Conservation (phyloP, 2,888 invertebrate species). For the Rapana venosa region DNA sequence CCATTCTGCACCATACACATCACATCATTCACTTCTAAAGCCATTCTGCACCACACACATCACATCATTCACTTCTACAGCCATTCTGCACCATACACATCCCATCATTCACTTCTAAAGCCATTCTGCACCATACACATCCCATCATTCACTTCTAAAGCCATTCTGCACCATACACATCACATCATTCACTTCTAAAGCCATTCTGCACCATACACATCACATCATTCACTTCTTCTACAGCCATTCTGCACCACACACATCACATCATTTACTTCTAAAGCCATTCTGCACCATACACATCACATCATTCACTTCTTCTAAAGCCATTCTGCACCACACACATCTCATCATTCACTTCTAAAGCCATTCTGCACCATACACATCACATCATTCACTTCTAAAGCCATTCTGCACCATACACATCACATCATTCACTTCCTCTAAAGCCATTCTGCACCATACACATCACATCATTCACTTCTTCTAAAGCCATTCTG, state of each 20-base stretch:
- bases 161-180: no score
- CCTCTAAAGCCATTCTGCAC: conserved; percentile 83
- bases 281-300: conserved; percentile 81
- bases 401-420: conserved; percentile 86
- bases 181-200: no score
- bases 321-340: no score
- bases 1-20: conserved; percentile 82
- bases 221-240: conserved; percentile 82
- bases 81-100: conserved; percentile 81
- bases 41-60: conserved; percentile 81
- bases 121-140: conserved; percentile 81
- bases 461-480: conserved; percentile 79
- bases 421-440: no score
- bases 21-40: conserved; percentile 72
- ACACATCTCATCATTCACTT: conserved; percentile 79
- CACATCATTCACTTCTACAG: conserved; percentile 87
- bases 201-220: no score
- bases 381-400: conserved; percentile 83
- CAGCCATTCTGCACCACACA: conserved; percentile 83
- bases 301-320: conserved; percentile 79
- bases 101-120: conserved; percentile 87
- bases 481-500: conserved; percentile 92
- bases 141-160: no score
- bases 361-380: conserved; percentile 86
- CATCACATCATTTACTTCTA: conserved; percentile 87